Base-by-base conservation (phyloP, 2,797 vertebrate species). In the Euthynnus affinis region DNA sequence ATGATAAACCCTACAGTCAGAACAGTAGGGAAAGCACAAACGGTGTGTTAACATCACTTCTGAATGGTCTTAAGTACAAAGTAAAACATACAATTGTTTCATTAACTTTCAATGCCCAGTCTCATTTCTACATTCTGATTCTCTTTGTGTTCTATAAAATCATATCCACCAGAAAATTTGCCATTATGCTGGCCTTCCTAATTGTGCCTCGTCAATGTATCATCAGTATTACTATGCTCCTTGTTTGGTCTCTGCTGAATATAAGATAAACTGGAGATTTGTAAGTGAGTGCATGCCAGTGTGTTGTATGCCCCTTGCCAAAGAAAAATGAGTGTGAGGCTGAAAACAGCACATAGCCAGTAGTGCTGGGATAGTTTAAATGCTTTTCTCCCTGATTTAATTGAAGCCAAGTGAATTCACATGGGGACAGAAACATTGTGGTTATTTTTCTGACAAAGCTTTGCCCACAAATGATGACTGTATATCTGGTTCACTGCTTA, bases 191-290 rank as follows among this genome's bases (percentile, higher is more conserved):
- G 42, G 53, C 40, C 76, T 46, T 37, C n/a, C 59, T 80, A 58
- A 55, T 61, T 51, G 70, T 49, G 34, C 29, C 46, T 52, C 55
- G 40, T 44, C 56, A 51, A 55, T 64, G 60, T 22, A 80, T 81
- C 46, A 62, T 78, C 64, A 76, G 67, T 61, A 37, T 49, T 58
- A 37, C 23, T 49, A 1, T 17, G 34, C 48, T 52, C 37, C 59
- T 23, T 69, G 40, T 74, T 84, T 67, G 63, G 68, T 60, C 80
- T 68, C 71, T 52, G 73, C 60, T 81, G 83, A 67, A 76, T 71
- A 57, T 57, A 68, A 74, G 67, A 85, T 87, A 86, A 90, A 89
- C 40, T 69, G 58, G 20, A 87, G 80, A 86, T 89, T 78, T 75
- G 87, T 72, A 74, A 78, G 70, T 55, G n/a, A 90, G 59, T 37